Evolutionary conservation across 1,140 invertebrate genomes (phyloP), one percentile per base, ranked within the genome.

Genomic region (Caerostris extrusa): DNA sequence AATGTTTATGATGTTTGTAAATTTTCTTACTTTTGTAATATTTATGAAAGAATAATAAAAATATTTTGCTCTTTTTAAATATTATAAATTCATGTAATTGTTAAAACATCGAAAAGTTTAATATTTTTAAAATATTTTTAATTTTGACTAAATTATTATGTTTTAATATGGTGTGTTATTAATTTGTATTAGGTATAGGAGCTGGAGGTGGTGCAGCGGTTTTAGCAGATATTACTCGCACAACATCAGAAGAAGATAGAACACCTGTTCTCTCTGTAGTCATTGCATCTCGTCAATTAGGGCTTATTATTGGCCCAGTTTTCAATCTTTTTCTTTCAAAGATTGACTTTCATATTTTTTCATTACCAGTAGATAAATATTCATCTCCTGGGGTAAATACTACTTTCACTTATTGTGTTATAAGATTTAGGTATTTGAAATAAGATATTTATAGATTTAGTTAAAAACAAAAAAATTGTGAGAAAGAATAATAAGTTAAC

Each of bases 271-370:
- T 96, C 50, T 95, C 96, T 7, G 95, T 95, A 12, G 92, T 96
- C 81, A 95, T 96, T 7, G 95, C 95, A 7, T 95, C 95, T 50
- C 93, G 96, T 94, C 96, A 96, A 91, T 94, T 95, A 57, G 96
- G 95, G 3, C 95, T 96, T 4, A 92, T 96, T 50, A 83, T 96
- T 93, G 95, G 95, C 60, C 96, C 96, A 86, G 96, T 95, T 71
- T 95, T 95, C 55, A 96, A 96, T 94, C 85, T 96, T 55, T 95
- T 96, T 91, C 94, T 96, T 7, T 90, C 95, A n/a, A n/a, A 95
- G 71, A 69, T 95, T 14, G 64, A 96, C 94, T 96, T 96, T 93
- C 89, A 95, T 14, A 95, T 96, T 82, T 95, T 95, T 56, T 94
- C 95, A 58, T 96, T 95, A 86, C 50, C 94, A 85, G 95, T 96